Evolutionary conservation across 92 coral and sea anemone genomes (phyloP).

Genomic region (Porites cylindrica): DNA sequence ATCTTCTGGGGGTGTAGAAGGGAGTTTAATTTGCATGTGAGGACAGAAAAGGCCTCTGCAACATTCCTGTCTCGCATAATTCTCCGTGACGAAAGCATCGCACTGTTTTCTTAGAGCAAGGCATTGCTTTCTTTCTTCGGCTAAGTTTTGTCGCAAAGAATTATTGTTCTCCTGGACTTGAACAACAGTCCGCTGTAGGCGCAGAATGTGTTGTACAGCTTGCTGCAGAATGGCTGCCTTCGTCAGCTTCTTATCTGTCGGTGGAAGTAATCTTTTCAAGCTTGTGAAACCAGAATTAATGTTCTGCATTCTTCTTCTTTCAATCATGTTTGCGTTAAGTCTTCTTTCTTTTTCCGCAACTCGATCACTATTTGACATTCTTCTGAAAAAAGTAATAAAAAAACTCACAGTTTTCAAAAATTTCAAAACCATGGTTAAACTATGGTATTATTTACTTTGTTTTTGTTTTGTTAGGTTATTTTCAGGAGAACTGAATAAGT

Average conservation of each 20-base stretch:
- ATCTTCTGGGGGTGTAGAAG: conserved; percentile 14
- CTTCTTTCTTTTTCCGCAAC: conserved; percentile 75
- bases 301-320: conserved; percentile 89
- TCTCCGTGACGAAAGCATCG: neutral
- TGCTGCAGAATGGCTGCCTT: conserved; percentile 91
- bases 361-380: neutral
- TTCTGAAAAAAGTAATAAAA: conserved; percentile 1
- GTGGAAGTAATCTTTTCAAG: conserved; percentile 86
- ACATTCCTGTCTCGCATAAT: neutral
- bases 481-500: too few species aligned
- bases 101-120: conserved; percentile 2
- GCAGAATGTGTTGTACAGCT: conserved; percentile 86
- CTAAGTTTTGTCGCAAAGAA: conserved; percentile 51
- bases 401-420: too few species aligned
- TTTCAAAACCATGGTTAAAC: too few species aligned
- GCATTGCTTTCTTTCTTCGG: conserved; percentile 28
- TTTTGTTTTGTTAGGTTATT: too few species aligned
- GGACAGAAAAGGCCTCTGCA: neutral
- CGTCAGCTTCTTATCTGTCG: conserved; percentile 84
- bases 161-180: conserved; percentile 80
- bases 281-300: conserved; percentile 83
- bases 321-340: conserved; percentile 87
- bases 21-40: conserved; percentile 17
- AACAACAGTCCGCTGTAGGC: conserved; percentile 79
- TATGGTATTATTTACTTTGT: neutral